A percentile compares a stretch with the other conserved stretches of the same genome.
phyloP scores from a whole-genome alignment of 2,888 invertebrate genomes.

The Uloborus plumipes region DNA sequence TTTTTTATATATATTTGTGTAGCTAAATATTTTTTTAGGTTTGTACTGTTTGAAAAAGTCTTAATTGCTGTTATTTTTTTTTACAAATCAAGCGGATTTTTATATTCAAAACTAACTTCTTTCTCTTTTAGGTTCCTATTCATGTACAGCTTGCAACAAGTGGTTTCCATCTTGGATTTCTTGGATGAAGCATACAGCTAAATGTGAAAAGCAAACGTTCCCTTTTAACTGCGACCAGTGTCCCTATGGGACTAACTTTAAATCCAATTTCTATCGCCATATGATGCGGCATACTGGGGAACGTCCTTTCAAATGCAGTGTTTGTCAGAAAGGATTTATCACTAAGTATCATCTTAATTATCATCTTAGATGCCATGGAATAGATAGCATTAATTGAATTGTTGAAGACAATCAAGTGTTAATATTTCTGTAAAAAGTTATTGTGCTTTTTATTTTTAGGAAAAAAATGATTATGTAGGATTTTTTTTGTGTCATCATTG shows the following conservation, averaged over 20 bases:
- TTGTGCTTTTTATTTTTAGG: neutral
- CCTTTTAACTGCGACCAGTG: constrained; percentile 19
- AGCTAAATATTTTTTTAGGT: no score
- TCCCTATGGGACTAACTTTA: constrained; percentile 19
- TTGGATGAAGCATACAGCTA: neutral
- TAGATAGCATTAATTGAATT: neutral
- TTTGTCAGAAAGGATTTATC: constrained; percentile 40
- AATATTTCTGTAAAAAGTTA: neutral
- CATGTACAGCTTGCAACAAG: no score
- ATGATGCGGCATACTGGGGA: constrained; percentile 55
- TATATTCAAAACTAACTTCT: no score
- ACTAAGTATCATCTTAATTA: constrained; percentile 40
- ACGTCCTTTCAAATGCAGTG: constrained; percentile 21
- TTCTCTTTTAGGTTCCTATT: no score
- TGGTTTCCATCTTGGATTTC: no score
- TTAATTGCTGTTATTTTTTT: no score
- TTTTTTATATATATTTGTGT: no score
- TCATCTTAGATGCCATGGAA: constrained; percentile 27
- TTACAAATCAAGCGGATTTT: no score
- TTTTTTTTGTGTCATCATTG: neutral
- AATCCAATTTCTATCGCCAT: constrained; percentile 35
- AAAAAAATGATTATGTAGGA: neutral
- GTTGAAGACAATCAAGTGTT: neutral
- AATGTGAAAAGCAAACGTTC: neutral
- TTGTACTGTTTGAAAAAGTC: no score